phyloP scores from a whole-genome alignment of 1,140 invertebrate species.

The Leucophenga varia region DNA sequence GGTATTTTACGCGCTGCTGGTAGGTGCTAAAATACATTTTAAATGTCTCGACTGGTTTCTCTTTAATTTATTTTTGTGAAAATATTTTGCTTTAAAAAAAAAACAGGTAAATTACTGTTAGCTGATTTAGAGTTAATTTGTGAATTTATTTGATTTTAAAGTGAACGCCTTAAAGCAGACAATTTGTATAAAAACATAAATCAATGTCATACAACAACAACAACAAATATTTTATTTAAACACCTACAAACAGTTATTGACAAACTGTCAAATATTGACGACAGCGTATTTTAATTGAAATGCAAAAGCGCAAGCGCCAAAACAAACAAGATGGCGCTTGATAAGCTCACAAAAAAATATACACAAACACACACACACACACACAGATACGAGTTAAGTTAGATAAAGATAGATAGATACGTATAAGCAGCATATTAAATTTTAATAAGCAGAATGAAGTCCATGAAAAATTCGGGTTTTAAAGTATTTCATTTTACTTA shows the following conservation, averaged over 20 bases:
- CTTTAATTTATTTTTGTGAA: too few species aligned
- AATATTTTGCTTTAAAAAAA: too few species aligned
- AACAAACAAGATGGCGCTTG: slow-evolving; percentile 50
- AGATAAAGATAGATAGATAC: slow-evolving; percentile 41
- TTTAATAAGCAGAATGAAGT: too few species aligned
- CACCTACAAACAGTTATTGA: slow-evolving; percentile 29
- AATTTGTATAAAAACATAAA: slow-evolving; percentile 43
- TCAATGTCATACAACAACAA: slow-evolving; percentile 30
- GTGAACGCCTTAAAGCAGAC: slow-evolving; percentile 1
- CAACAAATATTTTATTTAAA: not conserved
- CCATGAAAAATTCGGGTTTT: too few species aligned
- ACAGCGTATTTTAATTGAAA: slow-evolving; percentile 52
- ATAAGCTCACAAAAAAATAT: slow-evolving; percentile 41
- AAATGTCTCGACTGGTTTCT: too few species aligned
- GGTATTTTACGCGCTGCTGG: not conserved
- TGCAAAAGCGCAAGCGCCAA: slow-evolving; percentile 53
- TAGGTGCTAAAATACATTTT: slow-evolving; percentile 19
- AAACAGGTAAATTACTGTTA: not conserved
- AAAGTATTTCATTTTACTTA: slow-evolving; percentile 10
- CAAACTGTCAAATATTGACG: slow-evolving; percentile 52
- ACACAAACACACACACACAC: slow-evolving; percentile 27
- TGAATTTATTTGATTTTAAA: slow-evolving; percentile 3
- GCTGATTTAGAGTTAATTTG: not conserved
- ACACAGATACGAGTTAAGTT: slow-evolving; percentile 19
- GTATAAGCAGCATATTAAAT: too few species aligned